A percentile compares a stretch with the other conserved stretches of the same genome.
Conservation (phyloP, 2,888 invertebrate genomes). For the Bombylius discolor region DNA sequence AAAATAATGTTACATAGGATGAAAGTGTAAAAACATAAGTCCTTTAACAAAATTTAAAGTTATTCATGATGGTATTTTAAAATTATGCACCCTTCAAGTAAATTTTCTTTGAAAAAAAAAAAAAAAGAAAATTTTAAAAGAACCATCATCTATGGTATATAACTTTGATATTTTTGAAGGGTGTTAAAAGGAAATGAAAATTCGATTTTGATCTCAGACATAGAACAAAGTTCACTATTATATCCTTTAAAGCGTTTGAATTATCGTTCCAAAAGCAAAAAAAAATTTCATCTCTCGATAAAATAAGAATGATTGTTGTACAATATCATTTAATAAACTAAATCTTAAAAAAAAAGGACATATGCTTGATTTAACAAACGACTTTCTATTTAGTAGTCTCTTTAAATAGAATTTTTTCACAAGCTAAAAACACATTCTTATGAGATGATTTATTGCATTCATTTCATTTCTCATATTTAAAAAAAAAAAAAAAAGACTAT, state of each 20-base stretch:
- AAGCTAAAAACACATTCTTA: conserved; percentile 2
- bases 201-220: conserved; percentile 6
- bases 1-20: too few relatives aligned
- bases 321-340: too few relatives aligned
- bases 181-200: conserved; percentile 9
- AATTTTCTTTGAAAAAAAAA: neutral
- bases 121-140: neutral
- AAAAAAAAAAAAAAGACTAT: neutral
- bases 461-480: conserved; percentile 6
- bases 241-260: too few relatives aligned
- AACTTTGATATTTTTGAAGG: conserved; percentile 7
- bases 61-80: conserved; percentile 5
- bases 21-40: too few relatives aligned
- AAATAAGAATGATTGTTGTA: too few relatives aligned
- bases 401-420: neutral
- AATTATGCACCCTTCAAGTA: conserved; percentile 8
- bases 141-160: neutral
- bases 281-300: too few relatives aligned
- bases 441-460: conserved; percentile 7
- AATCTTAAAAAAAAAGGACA: neutral
- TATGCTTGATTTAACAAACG: neutral
- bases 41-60: conserved; percentile 4
- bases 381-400: neutral
- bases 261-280: too few relatives aligned
- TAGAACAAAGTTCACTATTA: neutral